These are phyloP conservation scores for Miltochrista miniata DNA, from an alignment of 2,888 invertebrate genomes.

Conservation along the genomic window DNA sequence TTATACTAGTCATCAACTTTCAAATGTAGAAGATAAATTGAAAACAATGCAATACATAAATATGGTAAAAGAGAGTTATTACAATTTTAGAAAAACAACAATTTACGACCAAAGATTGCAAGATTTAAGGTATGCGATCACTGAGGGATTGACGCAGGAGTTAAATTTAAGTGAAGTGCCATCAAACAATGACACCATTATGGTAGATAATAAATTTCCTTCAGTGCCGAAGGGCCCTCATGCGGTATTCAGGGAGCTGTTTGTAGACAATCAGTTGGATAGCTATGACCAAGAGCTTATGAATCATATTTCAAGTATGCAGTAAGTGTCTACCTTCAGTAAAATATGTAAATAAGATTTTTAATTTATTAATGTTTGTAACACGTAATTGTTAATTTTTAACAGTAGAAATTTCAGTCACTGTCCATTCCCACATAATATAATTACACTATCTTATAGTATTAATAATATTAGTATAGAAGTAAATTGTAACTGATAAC, in stretches of 20 bases:
- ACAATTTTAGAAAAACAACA: conserved; percentile 76
- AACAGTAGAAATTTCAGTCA: no score
- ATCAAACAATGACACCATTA: conserved; percentile 12
- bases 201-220: conserved; percentile 29
- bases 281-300: conserved; percentile 73
- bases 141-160: conserved; percentile 74
- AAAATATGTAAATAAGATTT: no score
- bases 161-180: conserved; percentile 50
- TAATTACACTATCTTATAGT: no score
- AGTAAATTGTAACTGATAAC: no score
- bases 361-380: no score
- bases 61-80: conserved; percentile 75
- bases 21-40: conserved; percentile 59
- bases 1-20: conserved; percentile 63
- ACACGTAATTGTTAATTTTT: no score
- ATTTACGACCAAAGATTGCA: conserved; percentile 74
- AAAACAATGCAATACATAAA: conserved; percentile 66
- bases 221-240: conserved; percentile 66
- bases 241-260: conserved; percentile 72
- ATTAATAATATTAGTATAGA: no score
- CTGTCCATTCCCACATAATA: no score
- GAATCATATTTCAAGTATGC: conserved; percentile 64
- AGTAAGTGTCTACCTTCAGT: conserved; percentile 62
- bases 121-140: conserved; percentile 75
- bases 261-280: conserved; percentile 70